Evolutionary conservation across 2,888 invertebrate genomes (phyloP).

Genomic region (Trissolcus brochymenae): DNA sequence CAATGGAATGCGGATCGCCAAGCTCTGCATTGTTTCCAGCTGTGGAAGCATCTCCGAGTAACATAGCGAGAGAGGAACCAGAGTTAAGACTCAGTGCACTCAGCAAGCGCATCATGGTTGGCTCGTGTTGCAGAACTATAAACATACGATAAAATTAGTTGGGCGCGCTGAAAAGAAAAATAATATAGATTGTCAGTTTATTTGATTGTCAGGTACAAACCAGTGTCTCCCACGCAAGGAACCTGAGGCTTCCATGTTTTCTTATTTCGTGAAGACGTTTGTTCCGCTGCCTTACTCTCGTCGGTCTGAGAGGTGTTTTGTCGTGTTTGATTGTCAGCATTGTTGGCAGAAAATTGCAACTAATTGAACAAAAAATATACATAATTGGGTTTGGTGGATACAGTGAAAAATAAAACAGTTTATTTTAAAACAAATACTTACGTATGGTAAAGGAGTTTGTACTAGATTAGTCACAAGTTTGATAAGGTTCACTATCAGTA

Average conservation of each 20-base stretch:
- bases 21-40: slow-evolving; percentile 71
- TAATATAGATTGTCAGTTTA: background rate
- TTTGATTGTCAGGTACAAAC: slow-evolving; percentile 68
- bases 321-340: slow-evolving; percentile 64
- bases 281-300: slow-evolving; percentile 86
- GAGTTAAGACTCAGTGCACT: slow-evolving; percentile 87
- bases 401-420: background rate
- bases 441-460: slow-evolving; percentile 80
- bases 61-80: slow-evolving; percentile 83
- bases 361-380: background rate
- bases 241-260: slow-evolving; percentile 70
- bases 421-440: slow-evolving; percentile 65
- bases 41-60: slow-evolving; percentile 78
- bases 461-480: slow-evolving; percentile 82
- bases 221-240: slow-evolving; percentile 86
- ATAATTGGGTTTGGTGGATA: background rate
- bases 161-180: background rate
- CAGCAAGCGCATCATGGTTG: slow-evolving; percentile 89
- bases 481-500: slow-evolving; percentile 84
- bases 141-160: background rate
- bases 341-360: slow-evolving; percentile 25
- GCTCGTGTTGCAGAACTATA: slow-evolving; percentile 84
- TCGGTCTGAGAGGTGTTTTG: slow-evolving; percentile 84
- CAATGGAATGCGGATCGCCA: slow-evolving; percentile 85
- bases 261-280: slow-evolving; percentile 66